phyloP scores from a whole-genome alignment of 2,113 vertebrate genomes.

The Callionymus lyra region DNA sequence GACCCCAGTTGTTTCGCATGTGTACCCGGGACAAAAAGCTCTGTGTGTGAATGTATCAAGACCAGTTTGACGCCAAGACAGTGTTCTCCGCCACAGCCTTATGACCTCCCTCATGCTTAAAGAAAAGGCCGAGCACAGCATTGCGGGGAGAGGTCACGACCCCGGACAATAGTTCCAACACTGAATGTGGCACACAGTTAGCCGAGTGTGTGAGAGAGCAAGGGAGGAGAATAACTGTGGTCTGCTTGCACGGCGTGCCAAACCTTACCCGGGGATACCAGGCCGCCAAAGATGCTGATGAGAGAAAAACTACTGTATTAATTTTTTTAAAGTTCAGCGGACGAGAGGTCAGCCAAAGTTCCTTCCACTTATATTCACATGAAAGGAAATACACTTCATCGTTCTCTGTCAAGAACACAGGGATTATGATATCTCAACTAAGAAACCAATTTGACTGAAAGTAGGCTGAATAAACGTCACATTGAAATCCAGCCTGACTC shows the following conservation, averaged over 20 bases:
- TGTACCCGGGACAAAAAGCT: conserved; percentile 43
- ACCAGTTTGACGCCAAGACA: conserved; percentile 36
- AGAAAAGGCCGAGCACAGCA: conserved; percentile 31
- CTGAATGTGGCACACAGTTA: conserved; percentile 38
- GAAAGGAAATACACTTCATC: conserved; percentile 2
- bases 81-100: conserved; percentile 16
- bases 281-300: conserved; percentile 25
- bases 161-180: conserved; percentile 17
- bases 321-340: conserved; percentile 39
- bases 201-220: conserved; percentile 7
- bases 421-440: too few species aligned
- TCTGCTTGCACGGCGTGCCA: conserved; percentile 34
- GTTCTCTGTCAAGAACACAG: too few species aligned
- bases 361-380: conserved; percentile 11
- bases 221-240: conserved; percentile 39
- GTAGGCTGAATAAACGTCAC: too few species aligned
- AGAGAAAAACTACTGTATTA: conserved; percentile 38
- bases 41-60: conserved; percentile 37
- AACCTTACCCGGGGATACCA: conserved; percentile 46
- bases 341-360: conserved; percentile 34
- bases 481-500: too few species aligned
- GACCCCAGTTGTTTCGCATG: conserved; percentile 34
- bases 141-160: conserved; percentile 30
- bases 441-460: too few species aligned
- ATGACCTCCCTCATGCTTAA: conserved; percentile 19